A percentile compares a stretch with the other conserved stretches of the same genome.
Conservation (phyloP, 2,113 vertebrate genomes). For the Psittacula cyanocephala region DNA sequence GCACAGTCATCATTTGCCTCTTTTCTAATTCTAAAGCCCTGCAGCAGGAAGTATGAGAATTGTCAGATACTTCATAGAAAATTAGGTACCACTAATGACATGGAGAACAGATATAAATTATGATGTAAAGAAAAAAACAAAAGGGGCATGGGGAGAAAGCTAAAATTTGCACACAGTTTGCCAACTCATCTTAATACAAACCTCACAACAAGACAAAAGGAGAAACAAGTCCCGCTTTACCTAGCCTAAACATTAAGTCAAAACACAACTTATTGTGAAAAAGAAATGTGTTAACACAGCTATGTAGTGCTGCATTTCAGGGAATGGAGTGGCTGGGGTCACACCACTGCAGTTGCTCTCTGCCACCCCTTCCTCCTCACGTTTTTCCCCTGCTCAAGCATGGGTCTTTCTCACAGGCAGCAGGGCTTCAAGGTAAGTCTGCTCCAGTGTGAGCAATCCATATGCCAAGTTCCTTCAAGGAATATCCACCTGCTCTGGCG, state of each 20-base stretch:
- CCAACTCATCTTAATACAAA: not conserved
- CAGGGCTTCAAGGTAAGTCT: not conserved
- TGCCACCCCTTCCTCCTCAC: not conserved
- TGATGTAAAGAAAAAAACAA: not conserved
- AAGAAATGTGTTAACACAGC: not conserved
- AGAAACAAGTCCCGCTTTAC: not conserved
- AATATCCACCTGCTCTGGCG: not conserved
- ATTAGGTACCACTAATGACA: not conserved
- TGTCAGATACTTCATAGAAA: not conserved
- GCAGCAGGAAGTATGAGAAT: not conserved
- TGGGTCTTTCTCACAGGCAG: not conserved
- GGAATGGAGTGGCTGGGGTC: not conserved
- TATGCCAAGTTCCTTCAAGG: fast-evolving
- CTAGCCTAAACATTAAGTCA: not conserved
- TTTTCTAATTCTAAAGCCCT: not conserved
- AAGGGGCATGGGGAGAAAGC: fast-evolving
- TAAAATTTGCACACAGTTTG: not conserved
- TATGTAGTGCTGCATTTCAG: fast-evolving
- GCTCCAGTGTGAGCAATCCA: not conserved
- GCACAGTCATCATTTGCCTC: not conserved
- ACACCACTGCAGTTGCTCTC: not conserved
- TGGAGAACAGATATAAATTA: not conserved
- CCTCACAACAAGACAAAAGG: not conserved
- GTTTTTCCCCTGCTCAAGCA: not conserved
- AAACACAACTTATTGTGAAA: not conserved